Base-by-base conservation (phyloP, 2,113 vertebrate genomes). In the Tonatia bakeri region DNA sequence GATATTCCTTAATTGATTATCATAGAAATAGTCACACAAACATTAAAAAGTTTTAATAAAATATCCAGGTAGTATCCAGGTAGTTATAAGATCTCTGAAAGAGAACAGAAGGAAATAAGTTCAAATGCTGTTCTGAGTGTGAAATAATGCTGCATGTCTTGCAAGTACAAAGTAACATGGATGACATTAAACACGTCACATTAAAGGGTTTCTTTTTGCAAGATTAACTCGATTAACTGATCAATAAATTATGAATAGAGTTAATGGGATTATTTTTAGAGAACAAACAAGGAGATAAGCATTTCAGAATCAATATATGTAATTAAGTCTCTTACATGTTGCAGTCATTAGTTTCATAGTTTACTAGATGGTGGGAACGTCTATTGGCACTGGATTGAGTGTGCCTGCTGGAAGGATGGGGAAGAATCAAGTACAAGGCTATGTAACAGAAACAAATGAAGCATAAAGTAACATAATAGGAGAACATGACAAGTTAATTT, bases 171-270 rank as follows among this genome's bases (percentile, higher is more conserved):
- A 70, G 47, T 94, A 95, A 40, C 67, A 47, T 98, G 98, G 98
- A 99, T 98, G 97, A 98, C 98, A 98, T 96, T 96, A 97, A 98
- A 96, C 97, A 95, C 90, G 96, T 98, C 98, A 98, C 97, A 98
- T 93, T 98, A 97, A 96, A 97, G 96, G 94, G 76, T 97, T 96
- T 81, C 67, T 87, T 97, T 84, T 95, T 97, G 92, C 56, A 70
- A 98, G 98, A 98, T 98, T 98, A 98, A 99, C 97, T 98, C 96
- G 95, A 98, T 90, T 97, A 98, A 98, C 96, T 98, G 97, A 98
- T 99, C 98, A 98, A 99, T 98, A 98, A 98, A 98, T 98, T 98
- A 97, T 98, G 97, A 98, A 96, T 96, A 98, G 96, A 98, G 98
- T 98, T 95, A 98, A 98, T 98, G 98, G 96, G 97, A 98, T 98